Conservation (phyloP, 1,140 invertebrate species). For the Diuraphis noxia region DNA sequence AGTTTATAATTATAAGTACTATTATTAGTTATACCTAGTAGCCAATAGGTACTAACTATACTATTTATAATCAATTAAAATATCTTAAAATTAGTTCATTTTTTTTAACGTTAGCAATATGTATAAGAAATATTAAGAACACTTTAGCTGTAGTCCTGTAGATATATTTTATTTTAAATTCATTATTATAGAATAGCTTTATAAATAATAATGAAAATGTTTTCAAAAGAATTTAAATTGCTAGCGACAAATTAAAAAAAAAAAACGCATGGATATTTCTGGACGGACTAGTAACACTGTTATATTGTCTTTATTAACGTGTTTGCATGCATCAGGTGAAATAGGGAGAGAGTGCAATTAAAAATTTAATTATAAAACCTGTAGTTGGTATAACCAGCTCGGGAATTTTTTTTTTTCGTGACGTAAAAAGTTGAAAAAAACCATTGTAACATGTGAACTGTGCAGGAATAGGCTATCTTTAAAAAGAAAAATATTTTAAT, state of each 20-base stretch:
- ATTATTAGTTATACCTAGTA: too few species aligned
- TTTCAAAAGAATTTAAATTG: not conserved
- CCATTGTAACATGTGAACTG: not conserved
- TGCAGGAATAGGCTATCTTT: not conserved
- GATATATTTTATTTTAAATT: not conserved
- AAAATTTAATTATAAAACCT: constrained; percentile 17
- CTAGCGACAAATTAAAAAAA: not conserved
- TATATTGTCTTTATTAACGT: not conserved
- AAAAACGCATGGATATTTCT: not conserved
- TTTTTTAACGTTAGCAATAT: not conserved
- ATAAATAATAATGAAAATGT: not conserved
- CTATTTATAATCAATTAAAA: too few species aligned
- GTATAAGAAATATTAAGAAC: not conserved
- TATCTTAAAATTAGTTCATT: not conserved
- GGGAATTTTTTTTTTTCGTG: not conserved
- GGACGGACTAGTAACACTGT: not conserved
- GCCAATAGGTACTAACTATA: too few species aligned
- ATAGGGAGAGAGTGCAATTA: not conserved
- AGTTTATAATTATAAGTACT: too few species aligned
- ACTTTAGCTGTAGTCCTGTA: not conserved
- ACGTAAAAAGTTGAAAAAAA: not conserved
- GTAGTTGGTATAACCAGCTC: too few species aligned
- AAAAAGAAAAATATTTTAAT: not conserved
- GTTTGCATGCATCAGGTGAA: not conserved
- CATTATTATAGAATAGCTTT: not conserved